These are phyloP conservation scores for Polypedilum pembai DNA, from an alignment of 1,140 invertebrate genomes.

Conservation along the genomic window DNA sequence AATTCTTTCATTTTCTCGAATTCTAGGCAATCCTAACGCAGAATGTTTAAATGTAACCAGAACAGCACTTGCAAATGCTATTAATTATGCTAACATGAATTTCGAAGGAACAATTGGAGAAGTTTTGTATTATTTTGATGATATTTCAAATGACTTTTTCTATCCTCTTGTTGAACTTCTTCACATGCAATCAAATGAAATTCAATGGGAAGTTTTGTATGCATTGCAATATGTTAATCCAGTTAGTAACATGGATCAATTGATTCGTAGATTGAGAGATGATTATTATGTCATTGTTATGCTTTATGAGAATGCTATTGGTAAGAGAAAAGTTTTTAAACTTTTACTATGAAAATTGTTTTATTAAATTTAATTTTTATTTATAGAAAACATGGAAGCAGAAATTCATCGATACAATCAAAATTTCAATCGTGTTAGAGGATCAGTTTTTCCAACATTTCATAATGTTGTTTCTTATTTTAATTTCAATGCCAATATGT, in stretches of 20 bases:
- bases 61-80: background rate
- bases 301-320: background rate
- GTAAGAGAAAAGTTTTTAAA: background rate
- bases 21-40: background rate
- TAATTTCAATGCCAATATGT: background rate
- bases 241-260: background rate
- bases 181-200: background rate
- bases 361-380: background rate
- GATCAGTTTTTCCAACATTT: background rate
- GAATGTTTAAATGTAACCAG: background rate
- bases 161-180: background rate
- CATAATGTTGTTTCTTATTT: background rate
- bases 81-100: background rate
- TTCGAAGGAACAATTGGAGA: background rate
- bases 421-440: background rate
- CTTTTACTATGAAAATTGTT: background rate
- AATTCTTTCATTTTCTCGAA: too few species aligned
- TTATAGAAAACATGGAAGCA: background rate
- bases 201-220: slow-evolving; percentile 8
- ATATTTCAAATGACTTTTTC: background rate
- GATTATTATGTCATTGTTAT: background rate
- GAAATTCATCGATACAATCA: background rate
- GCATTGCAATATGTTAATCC: background rate
- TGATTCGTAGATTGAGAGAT: background rate
- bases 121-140: background rate